Evolutionary conservation across 2,113 vertebrate genomes (phyloP).

Genomic region (Clarias magur): DNA sequence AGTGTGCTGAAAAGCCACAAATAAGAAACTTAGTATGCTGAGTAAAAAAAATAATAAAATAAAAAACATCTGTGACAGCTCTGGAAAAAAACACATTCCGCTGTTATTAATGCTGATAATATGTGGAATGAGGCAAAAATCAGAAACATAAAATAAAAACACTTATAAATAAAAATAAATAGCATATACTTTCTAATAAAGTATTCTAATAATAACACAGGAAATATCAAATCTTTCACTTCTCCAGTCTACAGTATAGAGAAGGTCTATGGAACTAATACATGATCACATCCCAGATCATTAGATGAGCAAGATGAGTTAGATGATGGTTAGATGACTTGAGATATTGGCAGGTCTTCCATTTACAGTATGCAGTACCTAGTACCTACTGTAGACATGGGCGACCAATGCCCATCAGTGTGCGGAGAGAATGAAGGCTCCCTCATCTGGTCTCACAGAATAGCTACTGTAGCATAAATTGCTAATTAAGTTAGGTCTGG

Average conservation of each 20-base stretch:
- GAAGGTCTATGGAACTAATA: not conserved
- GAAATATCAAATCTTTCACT: not conserved
- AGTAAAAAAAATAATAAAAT: not conserved
- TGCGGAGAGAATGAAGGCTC: no score
- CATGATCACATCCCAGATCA: not conserved
- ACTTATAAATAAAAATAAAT: not conserved
- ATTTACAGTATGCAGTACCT: no score
- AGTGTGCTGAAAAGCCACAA: slow-evolving; percentile 4
- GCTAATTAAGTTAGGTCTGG: no score
- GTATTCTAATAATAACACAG: not conserved
- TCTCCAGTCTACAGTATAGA: not conserved
- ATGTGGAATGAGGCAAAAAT: not conserved
- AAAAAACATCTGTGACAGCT: not conserved
- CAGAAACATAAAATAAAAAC: not conserved
- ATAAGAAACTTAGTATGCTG: not conserved
- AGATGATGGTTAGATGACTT: not conserved
- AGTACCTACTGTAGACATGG: no score
- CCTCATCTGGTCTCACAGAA: no score
- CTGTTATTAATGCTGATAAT: not conserved
- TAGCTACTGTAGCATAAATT: no score
- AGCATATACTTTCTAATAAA: not conserved
- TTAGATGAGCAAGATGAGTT: not conserved
- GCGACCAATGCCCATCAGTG: no score
- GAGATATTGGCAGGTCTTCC: no score
- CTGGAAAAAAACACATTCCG: not conserved